Percentiles rank a stretch among this genome's conserved stretches.
These are phyloP conservation scores for Akabosia matsudoensis DNA, from an alignment of 1,140 invertebrate genomes.

Conservation along the genomic window DNA sequence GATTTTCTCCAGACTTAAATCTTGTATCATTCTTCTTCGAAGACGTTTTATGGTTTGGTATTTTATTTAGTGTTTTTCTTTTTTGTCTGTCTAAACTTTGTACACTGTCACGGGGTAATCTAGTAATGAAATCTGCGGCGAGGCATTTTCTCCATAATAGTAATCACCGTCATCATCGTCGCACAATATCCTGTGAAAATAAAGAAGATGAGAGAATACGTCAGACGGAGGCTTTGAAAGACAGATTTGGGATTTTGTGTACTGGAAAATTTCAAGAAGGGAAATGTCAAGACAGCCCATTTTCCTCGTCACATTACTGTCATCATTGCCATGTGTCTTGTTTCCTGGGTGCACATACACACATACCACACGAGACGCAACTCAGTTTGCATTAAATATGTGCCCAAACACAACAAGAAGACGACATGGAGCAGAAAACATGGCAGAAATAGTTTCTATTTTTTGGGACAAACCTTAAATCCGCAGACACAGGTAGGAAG, in stretches of 20 bases:
- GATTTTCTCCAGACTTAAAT: no score
- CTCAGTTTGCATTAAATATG: neutral
- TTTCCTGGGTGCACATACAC: neutral
- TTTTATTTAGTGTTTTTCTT: neutral
- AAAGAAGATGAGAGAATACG: neutral
- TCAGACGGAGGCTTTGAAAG: conserved; percentile 7
- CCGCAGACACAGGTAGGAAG: no score
- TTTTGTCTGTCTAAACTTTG: neutral
- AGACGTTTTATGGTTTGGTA: no score
- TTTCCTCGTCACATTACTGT: conserved; percentile 22
- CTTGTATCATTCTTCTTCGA: no score
- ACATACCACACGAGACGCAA: neutral
- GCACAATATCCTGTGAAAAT: no score
- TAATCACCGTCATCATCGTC: neutral
- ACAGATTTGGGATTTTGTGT: conserved; percentile 23
- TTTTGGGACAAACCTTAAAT: neutral
- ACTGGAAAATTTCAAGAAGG: conserved; percentile 23
- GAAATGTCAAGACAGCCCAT: conserved; percentile 23
- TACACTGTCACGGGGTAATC: conserved; percentile 1
- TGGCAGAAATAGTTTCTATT: neutral
- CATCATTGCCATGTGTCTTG: conserved; percentile 12
- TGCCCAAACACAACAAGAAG: neutral
- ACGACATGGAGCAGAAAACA: no score
- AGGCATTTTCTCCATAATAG: conserved; percentile 7
- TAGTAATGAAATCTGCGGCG: conserved; percentile 2